Evolutionary conservation across 2,797 vertebrate genomes (phyloP).

Genomic region (Prunella strophiata): DNA sequence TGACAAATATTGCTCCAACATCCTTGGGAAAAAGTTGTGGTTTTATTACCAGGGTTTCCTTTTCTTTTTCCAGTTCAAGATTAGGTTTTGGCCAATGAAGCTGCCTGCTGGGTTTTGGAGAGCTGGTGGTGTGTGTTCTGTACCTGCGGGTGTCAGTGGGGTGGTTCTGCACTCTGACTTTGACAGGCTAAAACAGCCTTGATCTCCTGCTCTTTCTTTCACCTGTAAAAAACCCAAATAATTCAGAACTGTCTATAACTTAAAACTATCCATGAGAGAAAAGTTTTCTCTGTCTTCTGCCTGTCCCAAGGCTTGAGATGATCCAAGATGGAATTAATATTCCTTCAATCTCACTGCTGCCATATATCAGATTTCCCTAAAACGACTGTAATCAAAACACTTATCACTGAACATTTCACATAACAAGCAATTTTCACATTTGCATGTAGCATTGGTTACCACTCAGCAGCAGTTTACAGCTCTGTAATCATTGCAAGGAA

Average conservation of each 20-base stretch:
- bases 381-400: neutral
- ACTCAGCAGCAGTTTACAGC: neutral
- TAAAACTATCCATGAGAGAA: neutral
- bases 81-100: neutral
- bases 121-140: neutral
- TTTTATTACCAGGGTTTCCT: neutral
- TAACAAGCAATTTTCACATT: neutral
- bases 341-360: neutral
- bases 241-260: neutral
- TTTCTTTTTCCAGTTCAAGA: neutral
- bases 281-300: neutral
- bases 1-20: fast-evolving
- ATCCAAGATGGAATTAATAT: neutral
- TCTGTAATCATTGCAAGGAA: neutral
- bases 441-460: neutral
- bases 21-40: neutral
- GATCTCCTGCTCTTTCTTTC: neutral
- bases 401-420: neutral
- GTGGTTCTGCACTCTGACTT: neutral
- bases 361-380: neutral
- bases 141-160: fast-evolving
- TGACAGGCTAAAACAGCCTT: neutral
- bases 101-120: neutral
- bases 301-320: neutral
- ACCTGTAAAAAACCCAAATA: neutral